Percentiles rank a stretch among this genome's conserved stretches.
phyloP scores from a whole-genome alignment of 2,797 vertebrate genomes.

The Protonibea diacanthus region DNA sequence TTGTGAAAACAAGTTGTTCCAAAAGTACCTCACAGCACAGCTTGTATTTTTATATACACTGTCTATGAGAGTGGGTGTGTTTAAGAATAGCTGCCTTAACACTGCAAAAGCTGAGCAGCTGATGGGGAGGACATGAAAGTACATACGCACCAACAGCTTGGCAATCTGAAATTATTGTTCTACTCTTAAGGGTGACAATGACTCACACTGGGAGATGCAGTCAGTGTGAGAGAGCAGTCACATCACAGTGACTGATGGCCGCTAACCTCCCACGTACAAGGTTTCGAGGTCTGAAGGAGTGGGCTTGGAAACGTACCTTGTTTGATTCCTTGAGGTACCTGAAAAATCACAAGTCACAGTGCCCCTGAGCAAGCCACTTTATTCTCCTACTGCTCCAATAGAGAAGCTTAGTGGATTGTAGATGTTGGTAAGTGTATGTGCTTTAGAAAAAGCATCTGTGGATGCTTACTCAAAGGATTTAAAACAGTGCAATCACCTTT shows the following conservation, averaged over 20 bases:
- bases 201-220: constrained; percentile 21
- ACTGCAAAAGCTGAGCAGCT: constrained; percentile 19
- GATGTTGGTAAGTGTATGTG: constrained; percentile 1
- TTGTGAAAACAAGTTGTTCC: not conserved
- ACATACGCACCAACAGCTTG: not conserved
- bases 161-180: constrained; percentile 19
- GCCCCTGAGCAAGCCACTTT: constrained; percentile 31
- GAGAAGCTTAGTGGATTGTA: not conserved
- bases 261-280: not conserved
- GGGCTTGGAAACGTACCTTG: not conserved
- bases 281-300: constrained; percentile 27
- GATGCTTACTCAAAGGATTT: not conserved
- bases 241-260: constrained; percentile 11
- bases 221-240: constrained; percentile 19
- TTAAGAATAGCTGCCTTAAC: constrained; percentile 27
- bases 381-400: constrained; percentile 5
- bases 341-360: constrained; percentile 14
- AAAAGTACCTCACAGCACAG: too few species aligned
- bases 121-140: constrained; percentile 14
- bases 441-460: not conserved
- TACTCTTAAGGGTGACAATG: constrained; percentile 19
- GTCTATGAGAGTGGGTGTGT: not conserved
- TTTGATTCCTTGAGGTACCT: not conserved
- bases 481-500: constrained; percentile 3
- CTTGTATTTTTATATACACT: not conserved